These are phyloP conservation scores for Tenthredo notha DNA, from an alignment of 2,888 invertebrate species.

Conservation along the genomic window DNA sequence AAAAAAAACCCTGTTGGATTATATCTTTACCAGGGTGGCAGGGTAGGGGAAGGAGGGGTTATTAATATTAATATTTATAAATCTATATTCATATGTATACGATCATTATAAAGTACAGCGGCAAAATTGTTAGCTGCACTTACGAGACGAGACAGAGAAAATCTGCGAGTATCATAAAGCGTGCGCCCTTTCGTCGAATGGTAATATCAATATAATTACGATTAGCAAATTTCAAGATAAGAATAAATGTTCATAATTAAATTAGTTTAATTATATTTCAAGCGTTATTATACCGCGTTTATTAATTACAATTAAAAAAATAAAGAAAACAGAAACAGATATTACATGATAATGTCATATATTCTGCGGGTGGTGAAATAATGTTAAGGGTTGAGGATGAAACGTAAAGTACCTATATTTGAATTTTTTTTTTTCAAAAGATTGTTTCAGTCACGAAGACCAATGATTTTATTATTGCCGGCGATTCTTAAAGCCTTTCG, in stretches of 20 bases:
- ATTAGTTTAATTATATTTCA: neutral
- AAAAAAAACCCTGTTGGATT: neutral
- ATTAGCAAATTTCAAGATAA: neutral
- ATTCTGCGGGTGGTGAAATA: too few species aligned
- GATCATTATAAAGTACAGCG: neutral
- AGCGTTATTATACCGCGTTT: too few species aligned
- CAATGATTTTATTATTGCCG: neutral
- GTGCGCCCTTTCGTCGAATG: neutral
- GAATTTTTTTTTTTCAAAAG: neutral
- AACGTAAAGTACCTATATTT: neutral
- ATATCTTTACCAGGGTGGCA: too few species aligned
- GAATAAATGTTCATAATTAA: neutral
- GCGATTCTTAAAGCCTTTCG: neutral
- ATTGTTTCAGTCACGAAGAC: neutral
- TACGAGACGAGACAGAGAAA: conserved; percentile 34
- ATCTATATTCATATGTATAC: neutral
- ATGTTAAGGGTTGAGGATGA: neutral
- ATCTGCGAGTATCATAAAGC: neutral
- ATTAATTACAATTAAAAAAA: too few species aligned
- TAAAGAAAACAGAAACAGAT: too few species aligned
- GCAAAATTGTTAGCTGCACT: conserved; percentile 26
- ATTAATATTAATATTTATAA: neutral
- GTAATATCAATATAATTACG: neutral
- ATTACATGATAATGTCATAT: too few species aligned
- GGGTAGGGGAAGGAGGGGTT: neutral